Evolutionary conservation across 2,888 invertebrate species (phyloP), one percentile per base, ranked within the genome.

Genomic region (Metellina segmentata): DNA sequence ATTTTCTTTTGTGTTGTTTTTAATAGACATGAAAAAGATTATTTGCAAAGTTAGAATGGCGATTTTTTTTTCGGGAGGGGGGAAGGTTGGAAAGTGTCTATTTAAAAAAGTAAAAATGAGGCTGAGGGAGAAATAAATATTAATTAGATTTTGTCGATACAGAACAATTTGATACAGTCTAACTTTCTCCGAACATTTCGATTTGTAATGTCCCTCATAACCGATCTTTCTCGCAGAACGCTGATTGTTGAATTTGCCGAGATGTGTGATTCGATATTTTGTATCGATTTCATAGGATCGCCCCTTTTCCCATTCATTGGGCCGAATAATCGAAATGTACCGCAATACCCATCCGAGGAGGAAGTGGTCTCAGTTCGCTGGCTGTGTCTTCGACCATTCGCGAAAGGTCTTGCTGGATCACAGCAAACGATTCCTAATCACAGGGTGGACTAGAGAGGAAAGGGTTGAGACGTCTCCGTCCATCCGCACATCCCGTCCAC

Each of bases 361-460:
- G 49, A 49, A 48, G 34, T 16, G 11, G 74, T 74, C 83, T 74
- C 83, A 74, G 53, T 85, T 53, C 20, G 34, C 83, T 74, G 83
- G 53, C 61, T 82, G 51, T 75, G 75, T 82, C 82, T 70, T 82
- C 71, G 9, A 82, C 82, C 81, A 69, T 61, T 34, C 79, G 53
- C 48, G 48, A 75, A 11, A 34, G 75, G 75, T 48, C 34, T 48
- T 75, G 34, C 13, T 82, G 34, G 34, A 34, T 34, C 34, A 1
- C 34, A 34, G 82, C 19, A 69, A 81, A 69, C 61, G 69, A 81
- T 82, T 72, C 48, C 49, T 82, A 71, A 82, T 82, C 19, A 34
- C 71, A 71, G 19, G 70, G 71, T n/a, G 69, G 71, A 69, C 51
- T 13, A 52, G 34, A 74, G 51, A 51, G 82, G 82, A 52, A 19